Evolutionary conservation across 2,113 vertebrate genomes (phyloP).

Genomic region (Anseranas semipalmata): DNA sequence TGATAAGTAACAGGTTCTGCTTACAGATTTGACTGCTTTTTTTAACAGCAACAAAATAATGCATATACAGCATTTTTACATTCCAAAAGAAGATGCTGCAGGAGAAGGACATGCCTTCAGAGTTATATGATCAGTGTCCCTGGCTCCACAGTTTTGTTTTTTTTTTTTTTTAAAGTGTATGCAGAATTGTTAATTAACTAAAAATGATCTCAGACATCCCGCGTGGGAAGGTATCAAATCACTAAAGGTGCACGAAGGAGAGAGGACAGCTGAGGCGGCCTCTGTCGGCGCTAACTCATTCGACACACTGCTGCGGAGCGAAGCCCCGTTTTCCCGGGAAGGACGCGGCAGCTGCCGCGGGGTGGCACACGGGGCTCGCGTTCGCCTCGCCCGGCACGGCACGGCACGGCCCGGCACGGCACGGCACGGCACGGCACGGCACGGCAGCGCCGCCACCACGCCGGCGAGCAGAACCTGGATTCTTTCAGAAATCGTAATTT

Average conservation of each 20-base stretch:
- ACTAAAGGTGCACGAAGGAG: not conserved
- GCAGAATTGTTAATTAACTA: fast-evolving
- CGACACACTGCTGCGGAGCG: no score
- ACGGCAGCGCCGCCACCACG: no score
- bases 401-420: no score
- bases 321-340: not conserved
- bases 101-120: not conserved
- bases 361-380: not conserved
- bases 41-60: not conserved
- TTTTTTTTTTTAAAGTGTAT: fast-evolving
- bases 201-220: fast-evolving
- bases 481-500: no score
- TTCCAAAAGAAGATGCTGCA: no score
- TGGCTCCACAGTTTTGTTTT: not conserved
- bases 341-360: not conserved
- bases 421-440: no score
- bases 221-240: no score
- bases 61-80: fast-evolving
- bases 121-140: fast-evolving
- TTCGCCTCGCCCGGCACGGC: not conserved
- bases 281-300: no score
- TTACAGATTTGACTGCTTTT: not conserved
- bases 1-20: not conserved
- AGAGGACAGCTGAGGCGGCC: not conserved
- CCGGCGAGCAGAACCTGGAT: no score